Conservation (phyloP, 2,888 invertebrate species). For the Gari tellinella region DNA sequence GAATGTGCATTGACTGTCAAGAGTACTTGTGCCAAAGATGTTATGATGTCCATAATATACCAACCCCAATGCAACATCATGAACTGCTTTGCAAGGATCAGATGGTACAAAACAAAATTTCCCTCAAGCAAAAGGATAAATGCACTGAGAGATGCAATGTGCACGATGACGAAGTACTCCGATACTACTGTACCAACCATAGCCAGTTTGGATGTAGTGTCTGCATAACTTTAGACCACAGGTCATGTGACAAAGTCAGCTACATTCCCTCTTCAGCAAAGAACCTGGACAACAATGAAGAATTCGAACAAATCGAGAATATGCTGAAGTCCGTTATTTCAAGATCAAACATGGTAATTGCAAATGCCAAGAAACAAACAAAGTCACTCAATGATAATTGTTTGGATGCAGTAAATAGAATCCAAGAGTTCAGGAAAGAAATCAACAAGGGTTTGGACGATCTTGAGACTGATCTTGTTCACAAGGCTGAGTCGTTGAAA, state of each 20-base stretch:
- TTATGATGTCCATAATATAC: slow-evolving; percentile 8
- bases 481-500: too few species aligned
- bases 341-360: too few species aligned
- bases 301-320: background rate
- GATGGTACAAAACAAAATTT: background rate
- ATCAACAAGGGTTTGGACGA: too few species aligned
- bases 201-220: slow-evolving; percentile 9
- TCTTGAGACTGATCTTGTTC: too few species aligned
- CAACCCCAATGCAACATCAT: background rate
- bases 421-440: too few species aligned
- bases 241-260: slow-evolving; percentile 3
- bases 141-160: slow-evolving; percentile 4
- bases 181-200: slow-evolving; percentile 13
- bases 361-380: too few species aligned
- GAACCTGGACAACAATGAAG: background rate
- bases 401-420: too few species aligned
- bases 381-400: too few species aligned
- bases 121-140: background rate
- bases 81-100: background rate
- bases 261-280: slow-evolving; percentile 6
- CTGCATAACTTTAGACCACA: slow-evolving; percentile 11
- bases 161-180: slow-evolving; percentile 1
- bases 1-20: slow-evolving; percentile 8
- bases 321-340: too few species aligned
- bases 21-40: slow-evolving; percentile 12